These are phyloP conservation scores for Xanthorhoe designata DNA, from an alignment of 2,888 invertebrate species.

Conservation along the genomic window DNA sequence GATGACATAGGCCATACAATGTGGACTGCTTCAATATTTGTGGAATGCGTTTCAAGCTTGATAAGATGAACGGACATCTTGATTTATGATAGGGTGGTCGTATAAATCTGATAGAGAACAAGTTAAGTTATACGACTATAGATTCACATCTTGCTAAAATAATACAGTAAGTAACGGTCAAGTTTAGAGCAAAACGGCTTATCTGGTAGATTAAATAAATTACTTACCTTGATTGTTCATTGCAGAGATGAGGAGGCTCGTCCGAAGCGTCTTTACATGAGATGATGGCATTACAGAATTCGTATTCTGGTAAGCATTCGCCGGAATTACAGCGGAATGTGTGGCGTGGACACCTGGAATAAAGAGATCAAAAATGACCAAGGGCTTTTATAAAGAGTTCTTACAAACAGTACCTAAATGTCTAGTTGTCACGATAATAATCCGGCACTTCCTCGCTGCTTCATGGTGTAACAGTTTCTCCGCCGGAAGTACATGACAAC, in stretches of 20 bases:
- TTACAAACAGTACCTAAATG: no score
- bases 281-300: constrained; percentile 96
- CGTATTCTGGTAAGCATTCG: constrained; percentile 94
- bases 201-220: background rate
- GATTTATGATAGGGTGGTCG: background rate
- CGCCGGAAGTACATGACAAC: no score
- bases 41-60: constrained; percentile 4
- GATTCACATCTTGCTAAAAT: constrained; percentile 10
- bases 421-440: no score
- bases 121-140: constrained; percentile 2
- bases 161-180: constrained; percentile 6
- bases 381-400: background rate
- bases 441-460: no score
- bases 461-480: no score
- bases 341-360: constrained; percentile 89
- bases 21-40: constrained; percentile 1
- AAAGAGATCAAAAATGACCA: background rate
- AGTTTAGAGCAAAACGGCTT: background rate
- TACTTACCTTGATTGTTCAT: constrained; percentile 85
- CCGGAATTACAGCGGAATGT: constrained; percentile 95
- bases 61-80: constrained; percentile 3
- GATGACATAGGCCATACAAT: constrained; percentile 10
- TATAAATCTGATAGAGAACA: constrained; percentile 13
- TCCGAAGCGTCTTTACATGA: constrained; percentile 96
- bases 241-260: constrained; percentile 92